Percentiles rank a stretch among this genome's conserved stretches.
phyloP scores from a whole-genome alignment of 2,113 vertebrate genomes.

The Ibidorhyncha struthersii region DNA sequence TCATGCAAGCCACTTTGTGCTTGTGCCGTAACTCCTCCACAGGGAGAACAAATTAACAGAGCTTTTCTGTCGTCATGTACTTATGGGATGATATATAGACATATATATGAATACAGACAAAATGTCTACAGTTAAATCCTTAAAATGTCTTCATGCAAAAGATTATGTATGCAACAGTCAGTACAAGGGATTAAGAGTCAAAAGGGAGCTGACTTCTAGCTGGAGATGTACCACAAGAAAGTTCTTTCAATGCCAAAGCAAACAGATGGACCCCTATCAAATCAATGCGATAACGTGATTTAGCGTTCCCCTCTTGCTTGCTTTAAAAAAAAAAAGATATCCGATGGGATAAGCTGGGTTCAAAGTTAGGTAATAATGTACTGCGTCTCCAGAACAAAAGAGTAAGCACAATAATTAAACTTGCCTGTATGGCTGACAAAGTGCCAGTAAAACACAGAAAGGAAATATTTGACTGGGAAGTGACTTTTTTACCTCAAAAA shows the following conservation, averaged over 20 bases:
- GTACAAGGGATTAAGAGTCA: background rate
- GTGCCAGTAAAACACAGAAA: background rate
- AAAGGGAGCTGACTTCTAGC: background rate
- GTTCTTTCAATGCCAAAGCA: slow-evolving; percentile 3
- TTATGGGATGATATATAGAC: fast-evolving
- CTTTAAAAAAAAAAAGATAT: background rate
- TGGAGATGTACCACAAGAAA: background rate
- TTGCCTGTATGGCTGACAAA: background rate
- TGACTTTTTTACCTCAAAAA: slow-evolving; percentile 26
- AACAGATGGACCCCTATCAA: slow-evolving; percentile 4
- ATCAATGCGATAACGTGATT: background rate
- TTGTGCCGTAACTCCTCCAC: background rate
- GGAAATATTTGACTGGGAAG: slow-evolving; percentile 14
- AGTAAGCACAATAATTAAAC: background rate
- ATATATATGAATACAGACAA: background rate
- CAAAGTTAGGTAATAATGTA: background rate
- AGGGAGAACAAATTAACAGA: fast-evolving
- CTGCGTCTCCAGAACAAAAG: slow-evolving; percentile 22
- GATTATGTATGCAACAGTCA: background rate
- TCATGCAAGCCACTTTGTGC: fast-evolving
- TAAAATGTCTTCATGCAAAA: background rate
- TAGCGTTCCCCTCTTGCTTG: background rate
- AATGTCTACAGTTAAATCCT: background rate
- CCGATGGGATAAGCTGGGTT: background rate
- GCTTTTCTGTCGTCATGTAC: background rate